Percentiles rank a stretch among this genome's conserved stretches.
Evolutionary conservation across 2,113 vertebrate genomes (phyloP).

Genomic region (Macrotis lagotis): DNA sequence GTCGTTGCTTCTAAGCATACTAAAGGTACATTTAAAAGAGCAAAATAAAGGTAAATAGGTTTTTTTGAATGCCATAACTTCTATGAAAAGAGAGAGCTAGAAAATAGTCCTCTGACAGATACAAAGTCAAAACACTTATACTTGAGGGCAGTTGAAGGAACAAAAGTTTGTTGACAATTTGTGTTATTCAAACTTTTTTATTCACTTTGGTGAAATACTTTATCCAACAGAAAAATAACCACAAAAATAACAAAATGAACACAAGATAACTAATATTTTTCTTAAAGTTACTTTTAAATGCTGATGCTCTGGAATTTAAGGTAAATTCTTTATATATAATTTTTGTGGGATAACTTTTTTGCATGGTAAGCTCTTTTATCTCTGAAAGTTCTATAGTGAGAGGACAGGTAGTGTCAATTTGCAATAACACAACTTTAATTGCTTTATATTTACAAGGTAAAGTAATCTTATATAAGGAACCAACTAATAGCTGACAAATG

Average conservation of each 20-base stretch:
- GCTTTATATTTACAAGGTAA: not conserved
- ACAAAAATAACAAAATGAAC: not conserved
- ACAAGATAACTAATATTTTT: not conserved
- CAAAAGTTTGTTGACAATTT: not conserved
- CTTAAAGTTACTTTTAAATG: not conserved
- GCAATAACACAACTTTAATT: not conserved
- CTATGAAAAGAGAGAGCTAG: slow-evolving; percentile 26
- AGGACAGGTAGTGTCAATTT: not conserved
- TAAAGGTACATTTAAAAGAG: not conserved
- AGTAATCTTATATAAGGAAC: not conserved
- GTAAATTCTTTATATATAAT: not conserved
- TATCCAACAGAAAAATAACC: slow-evolving; percentile 1
- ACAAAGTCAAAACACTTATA: slow-evolving; percentile 16
- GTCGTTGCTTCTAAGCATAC: not conserved
- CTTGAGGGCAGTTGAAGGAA: slow-evolving; percentile 18
- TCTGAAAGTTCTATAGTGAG: not conserved
- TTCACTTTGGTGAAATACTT: slow-evolving; percentile 18
- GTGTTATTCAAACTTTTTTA: not conserved
- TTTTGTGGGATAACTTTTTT: not conserved
- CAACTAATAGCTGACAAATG: not conserved
- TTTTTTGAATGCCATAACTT: slow-evolving; percentile 14
- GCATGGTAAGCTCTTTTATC: not conserved
- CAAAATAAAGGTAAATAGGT: not conserved
- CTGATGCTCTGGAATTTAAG: not conserved
- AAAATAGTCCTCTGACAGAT: not conserved